These are phyloP conservation scores for Scopus umbretta DNA, from an alignment of 2,113 vertebrate species.

Conservation along the genomic window DNA sequence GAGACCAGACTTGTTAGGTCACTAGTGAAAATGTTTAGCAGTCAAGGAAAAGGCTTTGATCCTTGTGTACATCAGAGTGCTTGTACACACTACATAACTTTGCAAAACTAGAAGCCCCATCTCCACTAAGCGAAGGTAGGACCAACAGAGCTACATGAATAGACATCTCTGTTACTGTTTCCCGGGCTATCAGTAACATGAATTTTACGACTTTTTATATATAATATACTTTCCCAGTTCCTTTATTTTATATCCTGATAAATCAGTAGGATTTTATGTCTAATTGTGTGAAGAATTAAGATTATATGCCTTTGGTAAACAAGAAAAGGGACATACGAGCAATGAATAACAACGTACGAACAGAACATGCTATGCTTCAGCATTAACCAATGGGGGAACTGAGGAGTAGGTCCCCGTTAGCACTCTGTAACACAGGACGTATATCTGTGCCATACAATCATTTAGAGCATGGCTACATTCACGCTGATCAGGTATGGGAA, in stretches of 20 bases:
- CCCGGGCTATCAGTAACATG: not conserved
- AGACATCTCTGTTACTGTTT: not conserved
- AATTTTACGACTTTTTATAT: not conserved
- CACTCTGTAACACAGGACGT: accelerated
- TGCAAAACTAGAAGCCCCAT: not conserved
- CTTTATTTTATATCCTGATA: not conserved
- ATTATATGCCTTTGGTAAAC: not conserved
- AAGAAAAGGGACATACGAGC: not conserved
- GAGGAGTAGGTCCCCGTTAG: not conserved
- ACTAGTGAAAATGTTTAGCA: not conserved
- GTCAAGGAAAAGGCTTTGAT: not conserved
- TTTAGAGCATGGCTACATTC: not conserved
- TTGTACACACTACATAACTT: not conserved
- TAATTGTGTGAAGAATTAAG: not conserved
- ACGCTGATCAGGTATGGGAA: not conserved
- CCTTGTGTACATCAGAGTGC: not conserved
- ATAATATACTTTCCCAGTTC: not conserved
- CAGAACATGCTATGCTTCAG: not conserved
- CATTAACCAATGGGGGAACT: not conserved
- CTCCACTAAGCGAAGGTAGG: not conserved
- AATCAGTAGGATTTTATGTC: not conserved
- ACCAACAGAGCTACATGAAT: not conserved
- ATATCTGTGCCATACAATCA: not conserved
- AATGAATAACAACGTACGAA: not conserved
- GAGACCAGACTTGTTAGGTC: not conserved